Evolutionary conservation across 2,113 vertebrate species (phyloP).

Genomic region (Dissostichus mawsoni): DNA sequence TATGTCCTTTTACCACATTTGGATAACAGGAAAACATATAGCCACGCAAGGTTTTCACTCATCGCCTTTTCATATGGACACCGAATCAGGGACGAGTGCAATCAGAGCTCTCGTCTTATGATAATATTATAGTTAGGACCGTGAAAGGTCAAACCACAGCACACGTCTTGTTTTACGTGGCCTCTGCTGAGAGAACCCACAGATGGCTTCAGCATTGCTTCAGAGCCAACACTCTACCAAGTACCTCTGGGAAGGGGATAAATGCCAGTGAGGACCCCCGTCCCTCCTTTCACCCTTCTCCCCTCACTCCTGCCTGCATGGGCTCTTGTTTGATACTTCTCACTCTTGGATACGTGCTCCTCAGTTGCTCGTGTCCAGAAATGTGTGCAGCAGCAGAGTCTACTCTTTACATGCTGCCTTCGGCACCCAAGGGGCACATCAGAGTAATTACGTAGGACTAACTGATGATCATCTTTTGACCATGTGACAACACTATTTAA

Average conservation of each 20-base stretch:
- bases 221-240: constrained; percentile 66
- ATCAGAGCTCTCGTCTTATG: constrained; percentile 77
- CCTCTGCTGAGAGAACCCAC: constrained; percentile 69
- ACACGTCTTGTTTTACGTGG: constrained; percentile 77
- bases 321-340: constrained; percentile 69
- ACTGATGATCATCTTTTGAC: constrained; percentile 83
- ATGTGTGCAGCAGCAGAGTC: constrained; percentile 75
- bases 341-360: constrained; percentile 48
- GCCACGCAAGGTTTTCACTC: constrained; percentile 42
- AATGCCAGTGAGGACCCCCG: constrained; percentile 41
- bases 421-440: constrained; percentile 70
- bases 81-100: constrained; percentile 65
- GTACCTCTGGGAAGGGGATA: constrained; percentile 62
- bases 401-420: constrained; percentile 61
- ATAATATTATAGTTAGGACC: constrained; percentile 86
- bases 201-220: constrained; percentile 76
- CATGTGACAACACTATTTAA: constrained; percentile 82
- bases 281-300: constrained; percentile 23
- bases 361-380: constrained; percentile 64
- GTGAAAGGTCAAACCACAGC: constrained; percentile 84
- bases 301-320: constrained; percentile 20
- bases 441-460: constrained; percentile 83
- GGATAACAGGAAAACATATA: constrained; percentile 36
- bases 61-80: constrained; percentile 58
- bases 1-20: constrained; percentile 13